A percentile compares a stretch with the other conserved stretches of the same genome.
phyloP scores from a whole-genome alignment of 1,140 invertebrate species.

The Diorhabda carinulata region DNA sequence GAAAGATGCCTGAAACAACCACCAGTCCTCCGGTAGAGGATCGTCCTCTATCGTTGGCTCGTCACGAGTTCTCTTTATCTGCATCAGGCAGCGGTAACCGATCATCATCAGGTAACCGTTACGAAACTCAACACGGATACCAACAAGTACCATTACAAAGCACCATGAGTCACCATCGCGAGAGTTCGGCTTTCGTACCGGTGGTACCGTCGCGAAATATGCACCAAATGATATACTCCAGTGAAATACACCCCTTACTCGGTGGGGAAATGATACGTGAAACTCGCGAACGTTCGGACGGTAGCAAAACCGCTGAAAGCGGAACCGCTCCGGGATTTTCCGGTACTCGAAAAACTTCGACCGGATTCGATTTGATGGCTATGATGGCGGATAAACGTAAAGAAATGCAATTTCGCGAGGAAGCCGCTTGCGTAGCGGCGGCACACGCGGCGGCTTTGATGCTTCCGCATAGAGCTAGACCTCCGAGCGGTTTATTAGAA shows the following conservation, averaged over 20 bases:
- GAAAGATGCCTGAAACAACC: conserved; percentile 38
- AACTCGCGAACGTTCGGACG: conserved; percentile 54
- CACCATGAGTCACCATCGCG: conserved; percentile 60
- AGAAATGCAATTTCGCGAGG: conserved; percentile 67
- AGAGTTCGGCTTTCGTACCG: conserved; percentile 77
- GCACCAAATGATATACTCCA: conserved; percentile 61
- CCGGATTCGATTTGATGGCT: conserved; percentile 74
- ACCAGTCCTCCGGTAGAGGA: conserved; percentile 32
- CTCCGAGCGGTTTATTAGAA: conserved; percentile 39
- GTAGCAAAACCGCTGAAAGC: conserved; percentile 48
- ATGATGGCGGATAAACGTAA: conserved; percentile 85
- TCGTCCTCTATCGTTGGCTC: conserved; percentile 35
- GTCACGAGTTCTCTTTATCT: conserved; percentile 35
- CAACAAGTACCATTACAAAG: conserved; percentile 54
- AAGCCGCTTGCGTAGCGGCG: conserved; percentile 51
- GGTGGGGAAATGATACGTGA: conserved; percentile 52
- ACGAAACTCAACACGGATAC: conserved; percentile 64
- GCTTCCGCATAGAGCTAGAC: conserved; percentile 50
- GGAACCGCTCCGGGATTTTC: conserved; percentile 14
- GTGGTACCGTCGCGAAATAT: conserved; percentile 74
- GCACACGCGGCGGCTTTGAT: conserved; percentile 53
- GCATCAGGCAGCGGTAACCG: conserved; percentile 29
- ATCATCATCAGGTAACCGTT: conserved; percentile 46
- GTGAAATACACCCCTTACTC: conserved; percentile 60
- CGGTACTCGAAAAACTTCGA: conserved; percentile 51